Percentiles rank a stretch among this genome's conserved stretches.
Conservation (phyloP, 1,140 invertebrate genomes). For the Papilio aristodemus region DNA sequence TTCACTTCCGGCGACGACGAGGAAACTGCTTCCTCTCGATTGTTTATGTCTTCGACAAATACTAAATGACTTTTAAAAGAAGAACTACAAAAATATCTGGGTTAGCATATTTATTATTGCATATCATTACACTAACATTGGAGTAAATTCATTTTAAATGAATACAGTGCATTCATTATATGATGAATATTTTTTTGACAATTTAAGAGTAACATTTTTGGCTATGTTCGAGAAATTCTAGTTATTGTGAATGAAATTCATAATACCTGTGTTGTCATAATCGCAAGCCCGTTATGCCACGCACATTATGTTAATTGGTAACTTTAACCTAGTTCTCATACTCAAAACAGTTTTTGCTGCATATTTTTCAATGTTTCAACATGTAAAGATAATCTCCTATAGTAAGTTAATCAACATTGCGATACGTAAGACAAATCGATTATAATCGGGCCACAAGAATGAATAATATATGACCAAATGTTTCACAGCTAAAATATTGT, state of each 20-base stretch:
- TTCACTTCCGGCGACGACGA: slow-evolving; percentile 66
- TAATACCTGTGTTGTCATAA: too few species aligned
- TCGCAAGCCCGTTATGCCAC: too few species aligned
- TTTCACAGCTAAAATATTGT: background rate
- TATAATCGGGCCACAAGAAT: background rate
- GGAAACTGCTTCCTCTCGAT: slow-evolving; percentile 65
- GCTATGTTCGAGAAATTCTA: too few species aligned
- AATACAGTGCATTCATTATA: too few species aligned
- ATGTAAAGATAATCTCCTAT: background rate
- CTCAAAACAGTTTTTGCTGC: background rate
- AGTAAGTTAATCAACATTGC: background rate
- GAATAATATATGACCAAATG: background rate
- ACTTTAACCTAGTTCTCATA: background rate
- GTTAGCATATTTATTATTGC: slow-evolving; percentile 4
- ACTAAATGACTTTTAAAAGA: slow-evolving; percentile 43
- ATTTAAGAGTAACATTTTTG: too few species aligned
- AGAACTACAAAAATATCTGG: slow-evolving; percentile 2
- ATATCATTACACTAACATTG: background rate
- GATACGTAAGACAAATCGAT: background rate
- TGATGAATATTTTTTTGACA: too few species aligned
- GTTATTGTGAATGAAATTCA: background rate
- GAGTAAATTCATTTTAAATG: too few species aligned
- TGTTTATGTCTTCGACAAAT: slow-evolving; percentile 73
- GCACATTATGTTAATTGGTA: too few species aligned
- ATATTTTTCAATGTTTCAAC: background rate